Conservation (phyloP, 2,113 vertebrate genomes). For the Pelusios castaneus region DNA sequence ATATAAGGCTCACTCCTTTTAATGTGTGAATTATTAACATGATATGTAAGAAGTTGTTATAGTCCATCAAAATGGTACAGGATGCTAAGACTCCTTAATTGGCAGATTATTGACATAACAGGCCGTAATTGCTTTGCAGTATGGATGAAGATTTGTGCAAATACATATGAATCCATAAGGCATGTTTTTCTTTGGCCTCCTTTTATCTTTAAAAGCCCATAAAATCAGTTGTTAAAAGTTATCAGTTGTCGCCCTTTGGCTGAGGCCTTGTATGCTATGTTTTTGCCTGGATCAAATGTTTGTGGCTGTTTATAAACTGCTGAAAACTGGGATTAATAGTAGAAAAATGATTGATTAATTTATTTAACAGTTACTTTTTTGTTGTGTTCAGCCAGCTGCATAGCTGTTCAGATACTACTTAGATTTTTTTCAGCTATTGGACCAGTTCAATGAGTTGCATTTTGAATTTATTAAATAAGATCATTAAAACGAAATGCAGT, state of each 20-base stretch:
- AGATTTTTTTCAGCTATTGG: background rate
- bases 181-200: background rate
- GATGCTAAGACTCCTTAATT: background rate
- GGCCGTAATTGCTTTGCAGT: background rate
- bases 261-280: background rate
- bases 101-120: background rate
- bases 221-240: background rate
- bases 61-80: accelerated
- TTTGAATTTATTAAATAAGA: background rate
- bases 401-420: background rate
- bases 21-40: background rate
- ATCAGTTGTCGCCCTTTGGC: background rate
- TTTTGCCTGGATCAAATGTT: background rate
- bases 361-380: background rate
- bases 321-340: background rate
- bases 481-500: background rate
- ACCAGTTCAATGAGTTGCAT: background rate
- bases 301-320: background rate
- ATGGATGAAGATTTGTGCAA: background rate
- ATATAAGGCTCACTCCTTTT: background rate
- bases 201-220: background rate
- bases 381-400: background rate
- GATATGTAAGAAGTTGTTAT: background rate
- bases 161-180: accelerated
- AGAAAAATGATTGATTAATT: background rate